Evolutionary conservation across 2,113 vertebrate genomes (phyloP), one percentile per base, ranked within the genome.

Genomic region (Benitochromis conjunctus): DNA sequence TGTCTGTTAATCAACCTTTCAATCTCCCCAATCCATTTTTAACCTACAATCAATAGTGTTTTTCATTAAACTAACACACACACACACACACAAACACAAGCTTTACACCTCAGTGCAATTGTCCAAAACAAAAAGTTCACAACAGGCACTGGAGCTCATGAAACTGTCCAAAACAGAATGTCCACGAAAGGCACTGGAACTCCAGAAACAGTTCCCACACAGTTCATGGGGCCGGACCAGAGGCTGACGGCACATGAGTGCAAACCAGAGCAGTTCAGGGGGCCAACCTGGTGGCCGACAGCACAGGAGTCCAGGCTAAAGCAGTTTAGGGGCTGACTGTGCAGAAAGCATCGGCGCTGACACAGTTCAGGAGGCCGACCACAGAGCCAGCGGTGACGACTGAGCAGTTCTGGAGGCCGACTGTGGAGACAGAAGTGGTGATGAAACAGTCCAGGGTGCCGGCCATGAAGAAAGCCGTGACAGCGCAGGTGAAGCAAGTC

Each of bases 381-480:
- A 14, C 34, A 16, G 58, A 62, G 9, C 58, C 58, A 62, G 58
- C 1, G 7, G 3, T 26, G 12, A 7, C 1, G 2, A 12, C 55
- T 13, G 55, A 57, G 55, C 55, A 57, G 24, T 57, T 57, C 56
- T 57, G 24, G 56, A 29, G 56, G 5, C 16, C 18, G 26, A 18
- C 26, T 9, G 26, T 14, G 19, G 29, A 60, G 16, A 29, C 29
- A 62, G 58, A 6, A 11, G 29, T 14, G 34, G 58, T 6, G 11
- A 62, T 62, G 14, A 31, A 26, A 60, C 58, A 3, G 36, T 62
- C 58, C 58, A 36, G 31, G 1, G n/a, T 12, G 31, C 1, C 31
- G 11, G 31, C 58, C 1, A 0, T 62, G 11, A 36, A 31, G 58
- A 4, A 62, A 62, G 31, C 2, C 0, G 31, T 2, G 0, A 1